Evolutionary conservation across 2,113 vertebrate species (phyloP).

Genomic region (Ardeotis arabs): DNA sequence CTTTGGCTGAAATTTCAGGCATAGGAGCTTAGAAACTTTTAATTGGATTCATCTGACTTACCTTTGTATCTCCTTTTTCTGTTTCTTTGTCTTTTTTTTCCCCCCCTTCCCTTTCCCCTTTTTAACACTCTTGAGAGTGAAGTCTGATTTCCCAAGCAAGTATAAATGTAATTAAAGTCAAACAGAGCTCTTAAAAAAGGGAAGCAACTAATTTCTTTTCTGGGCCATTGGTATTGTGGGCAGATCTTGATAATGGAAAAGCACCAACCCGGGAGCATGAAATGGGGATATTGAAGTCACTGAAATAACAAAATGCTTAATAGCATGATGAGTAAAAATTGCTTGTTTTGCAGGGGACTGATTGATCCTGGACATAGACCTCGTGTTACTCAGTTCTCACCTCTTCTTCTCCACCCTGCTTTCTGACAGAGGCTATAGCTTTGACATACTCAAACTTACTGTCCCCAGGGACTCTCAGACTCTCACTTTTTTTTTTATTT

Average conservation of each 20-base stretch:
- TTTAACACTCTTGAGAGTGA: constrained; percentile 61
- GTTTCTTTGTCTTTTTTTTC: background rate
- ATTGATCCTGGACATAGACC: background rate
- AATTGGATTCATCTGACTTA: constrained; percentile 46
- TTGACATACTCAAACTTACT: background rate
- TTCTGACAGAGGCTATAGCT: background rate
- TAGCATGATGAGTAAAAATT: background rate
- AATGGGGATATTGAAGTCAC: background rate
- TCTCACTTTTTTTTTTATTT: background rate
- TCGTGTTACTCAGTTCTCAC: background rate
- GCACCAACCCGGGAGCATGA: background rate
- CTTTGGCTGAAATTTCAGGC: constrained; percentile 8
- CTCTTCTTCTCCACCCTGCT: background rate
- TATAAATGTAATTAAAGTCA: constrained; percentile 71
- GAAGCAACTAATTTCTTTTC: constrained; percentile 67
- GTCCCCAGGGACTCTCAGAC: background rate
- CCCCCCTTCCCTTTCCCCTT: background rate
- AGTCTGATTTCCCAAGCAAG: constrained; percentile 67
- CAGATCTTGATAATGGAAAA: constrained; percentile 47
- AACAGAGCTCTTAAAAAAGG: constrained; percentile 46
- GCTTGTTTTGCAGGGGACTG: background rate
- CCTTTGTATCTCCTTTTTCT: background rate
- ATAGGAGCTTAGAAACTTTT: constrained; percentile 27
- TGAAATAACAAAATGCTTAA: constrained; percentile 37
- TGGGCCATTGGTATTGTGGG: constrained; percentile 26